Evolutionary conservation across 2,888 invertebrate species (phyloP), one percentile per base, ranked within the genome.

Genomic region (Hofmannophila pseudospretella): DNA sequence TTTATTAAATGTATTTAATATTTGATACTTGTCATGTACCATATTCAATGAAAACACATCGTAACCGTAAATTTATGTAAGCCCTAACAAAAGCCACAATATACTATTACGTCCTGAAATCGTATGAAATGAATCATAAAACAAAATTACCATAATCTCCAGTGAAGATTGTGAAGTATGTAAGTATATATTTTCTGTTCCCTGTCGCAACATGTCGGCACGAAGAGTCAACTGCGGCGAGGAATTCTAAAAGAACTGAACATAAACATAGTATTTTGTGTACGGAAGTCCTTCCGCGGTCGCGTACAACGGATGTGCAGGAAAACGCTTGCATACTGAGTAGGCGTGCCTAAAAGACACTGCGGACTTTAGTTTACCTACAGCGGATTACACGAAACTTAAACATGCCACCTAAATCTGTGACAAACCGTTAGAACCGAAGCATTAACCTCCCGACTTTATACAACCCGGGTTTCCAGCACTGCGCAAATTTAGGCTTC

Each of bases 241-340:
- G 75, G 71, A 80, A 81, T 81, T 79, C 75, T 77, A 77, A 84
- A 82, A 84, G 76, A 79, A 81, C 69, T 77, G 64, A 71, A 76
- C 69, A 77, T 76, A 76, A 78, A 81, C 77, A 77, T 73, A 70
- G 74, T 80, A 84, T 84, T 84, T 85, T 82, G 81, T 81, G 75
- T 79, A 78, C 79, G 77, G 80, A 80, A 76, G 76, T 82, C 76
- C 76, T 82, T 74, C 78, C 75, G 77, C 70, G 81, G 78, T 75
- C 79, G 80, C 74, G 71, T 78, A 79, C 75, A 81, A 78, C 81
- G 85, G 82, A 84, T 85, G 76, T 82, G 70, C 73, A 79, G 81
- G 76, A 77, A 82, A 80, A 79, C 79, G 79, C 80, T 80, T 81
- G 86, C 86, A 86, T 86, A 82, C 84, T 81, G 81, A 86, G 77